These are phyloP conservation scores for Diarsia rubi DNA, from an alignment of 2,888 invertebrate species.

Conservation along the genomic window DNA sequence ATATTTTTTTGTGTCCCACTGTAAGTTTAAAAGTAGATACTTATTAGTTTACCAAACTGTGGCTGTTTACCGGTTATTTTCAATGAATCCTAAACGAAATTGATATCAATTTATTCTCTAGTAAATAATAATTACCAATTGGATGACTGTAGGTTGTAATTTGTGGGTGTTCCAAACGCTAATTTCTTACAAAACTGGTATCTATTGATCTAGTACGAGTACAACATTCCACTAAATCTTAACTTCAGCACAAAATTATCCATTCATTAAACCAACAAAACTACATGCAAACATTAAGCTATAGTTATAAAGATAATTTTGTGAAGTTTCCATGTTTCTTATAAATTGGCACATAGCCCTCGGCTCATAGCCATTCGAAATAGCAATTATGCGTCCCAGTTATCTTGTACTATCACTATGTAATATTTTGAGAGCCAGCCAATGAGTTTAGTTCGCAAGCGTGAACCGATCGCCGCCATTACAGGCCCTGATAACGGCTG, in stretches of 20 bases:
- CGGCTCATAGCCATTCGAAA: slow-evolving; percentile 84
- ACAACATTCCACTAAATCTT: slow-evolving; percentile 4
- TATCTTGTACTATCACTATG: slow-evolving; percentile 78
- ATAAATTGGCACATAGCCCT: slow-evolving; percentile 69
- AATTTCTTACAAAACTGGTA: slow-evolving; percentile 30
- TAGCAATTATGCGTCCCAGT: slow-evolving; percentile 85
- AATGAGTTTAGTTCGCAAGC: slow-evolving; percentile 82
- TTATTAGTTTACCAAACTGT: neutral
- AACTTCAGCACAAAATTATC: slow-evolving; percentile 15
- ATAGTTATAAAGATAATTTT: neutral
- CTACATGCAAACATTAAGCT: slow-evolving; percentile 22
- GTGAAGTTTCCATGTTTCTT: slow-evolving; percentile 1
- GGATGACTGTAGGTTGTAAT: too few relatives aligned
- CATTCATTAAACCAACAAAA: slow-evolving; percentile 37
- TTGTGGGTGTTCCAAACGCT: slow-evolving; percentile 8
- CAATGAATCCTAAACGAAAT: neutral
- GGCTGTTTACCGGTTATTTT: neutral
- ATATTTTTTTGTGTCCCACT: neutral
- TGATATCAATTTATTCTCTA: neutral
- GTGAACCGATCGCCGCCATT: slow-evolving; percentile 82
- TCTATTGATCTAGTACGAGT: slow-evolving; percentile 6
- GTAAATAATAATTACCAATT: neutral
- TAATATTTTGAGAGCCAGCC: slow-evolving; percentile 78
- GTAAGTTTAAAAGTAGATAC: neutral
- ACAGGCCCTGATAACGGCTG: slow-evolving; percentile 78